phyloP scores from a whole-genome alignment of 1,140 invertebrate genomes.

The Drosophila kohkoa region DNA sequence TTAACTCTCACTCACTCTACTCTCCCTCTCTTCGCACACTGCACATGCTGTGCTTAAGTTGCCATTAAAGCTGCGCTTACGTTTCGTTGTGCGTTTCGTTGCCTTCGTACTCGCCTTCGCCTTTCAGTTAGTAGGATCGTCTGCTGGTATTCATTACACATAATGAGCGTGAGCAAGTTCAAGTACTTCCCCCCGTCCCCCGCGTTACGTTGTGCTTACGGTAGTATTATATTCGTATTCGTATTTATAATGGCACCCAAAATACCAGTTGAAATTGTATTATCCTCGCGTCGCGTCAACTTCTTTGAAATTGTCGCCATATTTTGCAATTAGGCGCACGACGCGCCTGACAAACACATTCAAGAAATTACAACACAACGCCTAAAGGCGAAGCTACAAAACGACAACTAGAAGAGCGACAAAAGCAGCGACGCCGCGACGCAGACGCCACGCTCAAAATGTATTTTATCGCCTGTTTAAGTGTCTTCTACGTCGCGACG shows the following conservation, averaged over 20 bases:
- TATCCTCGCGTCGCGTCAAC: conserved; percentile 66
- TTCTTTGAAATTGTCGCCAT: conserved; percentile 80
- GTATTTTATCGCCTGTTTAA: conserved; percentile 79
- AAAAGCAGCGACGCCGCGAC: conserved; percentile 30
- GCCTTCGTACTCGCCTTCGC: neutral
- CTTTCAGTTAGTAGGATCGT: neutral
- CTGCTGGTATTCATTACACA: conserved; percentile 37
- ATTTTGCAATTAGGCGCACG: conserved; percentile 75
- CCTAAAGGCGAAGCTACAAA: conserved; percentile 47
- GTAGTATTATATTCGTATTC: conserved; percentile 43
- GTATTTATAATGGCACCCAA: conserved; percentile 68
- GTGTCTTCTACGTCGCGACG: conserved; percentile 57
- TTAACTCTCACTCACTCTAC: neutral
- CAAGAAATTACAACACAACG: conserved; percentile 75
- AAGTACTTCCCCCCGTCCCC: conserved; percentile 15
- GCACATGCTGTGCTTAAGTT: conserved; percentile 41
- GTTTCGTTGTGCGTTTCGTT: neutral
- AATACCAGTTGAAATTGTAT: conserved; percentile 82
- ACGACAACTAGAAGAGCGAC: conserved; percentile 22
- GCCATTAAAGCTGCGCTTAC: conserved; percentile 34
- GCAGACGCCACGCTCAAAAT: conserved; percentile 62
- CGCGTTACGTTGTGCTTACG: too few relatives aligned
- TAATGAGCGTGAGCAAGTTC: conserved; percentile 37
- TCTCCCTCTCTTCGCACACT: neutral
- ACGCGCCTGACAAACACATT: conserved; percentile 75